Evolutionary conservation across 2,797 vertebrate species (phyloP).

Genomic region (Orestias chungarensis): DNA sequence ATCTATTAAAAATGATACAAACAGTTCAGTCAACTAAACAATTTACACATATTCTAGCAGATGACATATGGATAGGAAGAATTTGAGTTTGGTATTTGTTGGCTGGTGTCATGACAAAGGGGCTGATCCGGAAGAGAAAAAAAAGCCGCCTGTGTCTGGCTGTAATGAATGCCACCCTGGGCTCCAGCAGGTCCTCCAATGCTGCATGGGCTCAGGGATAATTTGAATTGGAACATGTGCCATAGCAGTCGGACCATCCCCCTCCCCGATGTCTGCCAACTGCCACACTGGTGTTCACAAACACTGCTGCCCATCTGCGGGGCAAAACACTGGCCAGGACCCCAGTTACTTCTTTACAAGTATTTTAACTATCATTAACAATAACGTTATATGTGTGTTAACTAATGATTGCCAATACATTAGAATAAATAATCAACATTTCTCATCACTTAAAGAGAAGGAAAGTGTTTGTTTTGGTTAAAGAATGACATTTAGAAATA

Average conservation of each 20-base stretch:
- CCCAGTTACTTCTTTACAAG: constrained; percentile 56
- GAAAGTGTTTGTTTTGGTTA: constrained; percentile 25
- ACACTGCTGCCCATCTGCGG: constrained; percentile 82
- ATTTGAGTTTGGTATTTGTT: constrained; percentile 16
- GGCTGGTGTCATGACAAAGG: constrained; percentile 51
- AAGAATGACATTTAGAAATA: constrained; percentile 21
- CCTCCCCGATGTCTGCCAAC: constrained; percentile 74
- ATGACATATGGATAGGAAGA: constrained; percentile 23
- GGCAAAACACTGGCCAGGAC: constrained; percentile 74
- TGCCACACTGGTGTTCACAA: constrained; percentile 79
- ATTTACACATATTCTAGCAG: constrained; percentile 14
- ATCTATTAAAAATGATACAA: constrained; percentile 7
- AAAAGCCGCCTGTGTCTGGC: constrained; percentile 69
- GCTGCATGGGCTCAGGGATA: constrained; percentile 78
- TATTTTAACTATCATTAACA: constrained; percentile 35
- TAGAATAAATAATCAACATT: constrained; percentile 45
- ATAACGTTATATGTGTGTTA: constrained; percentile 34
- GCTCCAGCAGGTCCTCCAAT: constrained; percentile 75
- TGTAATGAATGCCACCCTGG: constrained; percentile 77
- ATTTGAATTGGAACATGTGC: constrained; percentile 82
- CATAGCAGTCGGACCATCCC: constrained; percentile 77
- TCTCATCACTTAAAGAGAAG: constrained; percentile 20
- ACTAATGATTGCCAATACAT: constrained; percentile 34
- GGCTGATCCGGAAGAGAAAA: constrained; percentile 43
- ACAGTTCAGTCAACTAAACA: constrained; percentile 19